phyloP scores from a whole-genome alignment of 2,113 vertebrate species.

The Garra rufa region DNA sequence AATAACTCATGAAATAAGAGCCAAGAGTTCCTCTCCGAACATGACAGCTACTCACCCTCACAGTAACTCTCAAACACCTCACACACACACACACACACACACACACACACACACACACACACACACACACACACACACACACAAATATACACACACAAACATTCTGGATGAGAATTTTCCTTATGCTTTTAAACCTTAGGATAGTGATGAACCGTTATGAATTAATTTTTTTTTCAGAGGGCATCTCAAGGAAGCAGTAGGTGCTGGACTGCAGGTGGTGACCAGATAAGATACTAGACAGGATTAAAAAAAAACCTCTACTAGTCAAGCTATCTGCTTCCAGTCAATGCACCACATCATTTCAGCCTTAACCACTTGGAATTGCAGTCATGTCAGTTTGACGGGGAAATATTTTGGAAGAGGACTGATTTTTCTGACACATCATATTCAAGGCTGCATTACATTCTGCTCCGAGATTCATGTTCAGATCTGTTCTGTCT shows the following conservation, averaged over 20 bases:
- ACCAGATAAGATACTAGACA: slow-evolving; percentile 54
- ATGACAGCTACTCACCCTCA: not conserved
- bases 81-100: not conserved
- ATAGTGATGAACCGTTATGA: not conserved
- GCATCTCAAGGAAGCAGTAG: slow-evolving; percentile 16
- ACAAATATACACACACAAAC: slow-evolving; percentile 1
- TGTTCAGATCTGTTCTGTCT: slow-evolving; percentile 7
- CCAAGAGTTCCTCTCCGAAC: not conserved
- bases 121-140: not conserved
- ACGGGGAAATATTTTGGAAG: slow-evolving; percentile 64
- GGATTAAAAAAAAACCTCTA: slow-evolving; percentile 41
- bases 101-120: too few species aligned
- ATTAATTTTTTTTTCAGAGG: not conserved
- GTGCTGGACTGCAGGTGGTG: slow-evolving; percentile 54
- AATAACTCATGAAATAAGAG: not conserved
- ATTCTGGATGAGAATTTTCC: not conserved
- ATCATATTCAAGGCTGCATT: not conserved
- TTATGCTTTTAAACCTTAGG: not conserved
- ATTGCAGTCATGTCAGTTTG: slow-evolving; percentile 64
- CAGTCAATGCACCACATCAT: slow-evolving; percentile 65
- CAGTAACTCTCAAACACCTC: not conserved
- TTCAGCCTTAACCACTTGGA: slow-evolving; percentile 62
- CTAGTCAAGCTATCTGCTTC: slow-evolving; percentile 54
- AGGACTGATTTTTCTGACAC: slow-evolving; percentile 43
- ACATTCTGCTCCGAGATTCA: not conserved